These are phyloP conservation scores for Syngnathus scovelli DNA, from an alignment of 2,113 vertebrate species.

Conservation along the genomic window DNA sequence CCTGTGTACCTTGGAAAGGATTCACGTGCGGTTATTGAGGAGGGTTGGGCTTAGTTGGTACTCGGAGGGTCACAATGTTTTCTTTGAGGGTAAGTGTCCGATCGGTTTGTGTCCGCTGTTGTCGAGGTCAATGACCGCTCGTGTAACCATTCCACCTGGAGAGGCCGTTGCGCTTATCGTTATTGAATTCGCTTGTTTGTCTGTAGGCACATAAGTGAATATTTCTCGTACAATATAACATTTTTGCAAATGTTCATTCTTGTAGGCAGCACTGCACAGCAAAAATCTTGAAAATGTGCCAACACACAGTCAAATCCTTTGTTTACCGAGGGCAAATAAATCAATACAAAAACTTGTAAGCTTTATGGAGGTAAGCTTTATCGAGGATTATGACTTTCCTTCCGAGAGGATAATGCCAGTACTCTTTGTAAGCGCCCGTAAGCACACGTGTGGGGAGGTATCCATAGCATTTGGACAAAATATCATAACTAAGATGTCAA, in stretches of 20 bases:
- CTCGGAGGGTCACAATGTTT: conserved; percentile 36
- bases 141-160: conserved; percentile 30
- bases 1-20: not conserved
- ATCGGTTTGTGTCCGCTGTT: conserved; percentile 35
- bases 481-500: not conserved
- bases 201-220: not conserved
- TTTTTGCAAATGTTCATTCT: not conserved
- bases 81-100: conserved; percentile 64
- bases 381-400: not conserved
- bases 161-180: not conserved
- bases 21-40: conserved; percentile 33
- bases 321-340: not conserved
- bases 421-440: not conserved
- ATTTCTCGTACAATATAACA: not conserved
- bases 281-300: not conserved
- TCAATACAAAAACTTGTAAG: not conserved
- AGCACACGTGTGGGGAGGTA: not conserved
- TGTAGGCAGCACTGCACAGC: not conserved
- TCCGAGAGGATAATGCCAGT: not conserved
- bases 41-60: conserved; percentile 21
- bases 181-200: not conserved
- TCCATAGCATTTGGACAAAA: not conserved
- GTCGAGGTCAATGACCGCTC: conserved; percentile 36
- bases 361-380: not conserved
- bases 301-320: not conserved